Percentiles rank a stretch among this genome's conserved stretches.
These are phyloP conservation scores for Portevinia maculata DNA, from an alignment of 2,888 invertebrate genomes.

Conservation along the genomic window DNA sequence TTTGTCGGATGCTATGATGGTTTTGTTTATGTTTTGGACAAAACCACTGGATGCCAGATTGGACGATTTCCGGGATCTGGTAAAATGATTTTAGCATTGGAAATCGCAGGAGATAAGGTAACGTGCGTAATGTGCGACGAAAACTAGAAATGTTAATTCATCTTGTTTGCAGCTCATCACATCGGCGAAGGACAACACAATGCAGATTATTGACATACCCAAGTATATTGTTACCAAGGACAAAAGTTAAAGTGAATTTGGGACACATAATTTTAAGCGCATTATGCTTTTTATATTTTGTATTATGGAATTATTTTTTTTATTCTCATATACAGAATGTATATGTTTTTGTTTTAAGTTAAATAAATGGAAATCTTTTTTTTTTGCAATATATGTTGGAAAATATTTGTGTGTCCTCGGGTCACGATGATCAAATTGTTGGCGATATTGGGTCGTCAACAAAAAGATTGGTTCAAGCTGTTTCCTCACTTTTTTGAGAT, in stretches of 20 bases:
- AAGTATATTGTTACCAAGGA: conserved; percentile 75
- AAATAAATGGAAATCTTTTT: conserved; percentile 25
- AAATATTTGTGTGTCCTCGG: background rate
- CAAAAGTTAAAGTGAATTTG: conserved; percentile 50
- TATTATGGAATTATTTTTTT: conserved; percentile 7
- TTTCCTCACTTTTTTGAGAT: too few relatives aligned
- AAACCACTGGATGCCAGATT: conserved; percentile 83
- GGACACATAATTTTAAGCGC: conserved; percentile 8
- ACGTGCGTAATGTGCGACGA: conserved; percentile 8
- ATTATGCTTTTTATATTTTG: conserved; percentile 1
- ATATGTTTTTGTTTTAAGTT: conserved; percentile 35
- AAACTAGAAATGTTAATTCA: background rate
- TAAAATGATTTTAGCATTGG: conserved; percentile 88
- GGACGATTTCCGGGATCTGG: conserved; percentile 88
- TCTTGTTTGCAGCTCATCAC: conserved; percentile 85
- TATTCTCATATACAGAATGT: background rate
- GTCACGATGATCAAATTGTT: background rate
- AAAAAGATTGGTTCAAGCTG: too few relatives aligned
- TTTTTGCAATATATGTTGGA: background rate
- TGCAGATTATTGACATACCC: conserved; percentile 87
- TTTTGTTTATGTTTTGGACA: conserved; percentile 88
- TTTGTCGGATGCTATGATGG: conserved; percentile 91
- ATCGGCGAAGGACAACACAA: conserved; percentile 87
- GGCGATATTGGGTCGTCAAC: too few relatives aligned
- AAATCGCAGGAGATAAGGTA: conserved; percentile 87